Base-by-base conservation (phyloP, 2,797 vertebrate species). In the Spheniscus humboldti region DNA sequence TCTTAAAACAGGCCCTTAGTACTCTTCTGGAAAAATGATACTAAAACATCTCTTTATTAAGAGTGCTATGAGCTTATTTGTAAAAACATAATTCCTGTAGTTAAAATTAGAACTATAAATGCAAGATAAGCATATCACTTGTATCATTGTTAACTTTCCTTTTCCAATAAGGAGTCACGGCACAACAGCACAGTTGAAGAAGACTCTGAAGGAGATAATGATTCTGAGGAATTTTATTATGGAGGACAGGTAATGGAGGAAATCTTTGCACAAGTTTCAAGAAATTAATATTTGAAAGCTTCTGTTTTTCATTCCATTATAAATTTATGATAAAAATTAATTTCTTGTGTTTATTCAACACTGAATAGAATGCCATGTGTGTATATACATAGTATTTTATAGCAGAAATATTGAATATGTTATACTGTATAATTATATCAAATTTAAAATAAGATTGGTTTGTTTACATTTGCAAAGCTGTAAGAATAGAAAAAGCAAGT, bases 171-270 rank as follows among this genome's bases (percentile, higher is more conserved):
- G 98, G 98, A 98, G n/a, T 98, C 98, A 41, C 74, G 95, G 62
- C 98, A 98, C 27, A 98, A 97, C 92, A 99, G 98, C 96, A 97
- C 98, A 57, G 98, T 99, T 98, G 99, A 99, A 94, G 99, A 99
- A 93, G 99, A 99, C 97, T 99, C 99, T 45, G 99, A 99, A 98
- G 99, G 99, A 16, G 99, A 99, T 96, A 99, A 99, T 96, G 99
- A 99, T 92, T 99, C 98, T 19, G 99, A 99, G 94, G 99, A 99
- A 89, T 99, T 99, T 96, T 99, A 99, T 97, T 99, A 99, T 88
- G 99, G 98, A 95, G 99, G 99, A 92, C 99, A 99, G 98, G 99
- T 99, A 97, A 98, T 96, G 47, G 37, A n/a, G 11, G 5, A 56
- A 11, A 6, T 63, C 48, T 88, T 86, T 30, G 19, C 6, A 30